These are phyloP conservation scores for Prorops nasuta DNA, from an alignment of 1,140 invertebrate genomes.

Conservation along the genomic window DNA sequence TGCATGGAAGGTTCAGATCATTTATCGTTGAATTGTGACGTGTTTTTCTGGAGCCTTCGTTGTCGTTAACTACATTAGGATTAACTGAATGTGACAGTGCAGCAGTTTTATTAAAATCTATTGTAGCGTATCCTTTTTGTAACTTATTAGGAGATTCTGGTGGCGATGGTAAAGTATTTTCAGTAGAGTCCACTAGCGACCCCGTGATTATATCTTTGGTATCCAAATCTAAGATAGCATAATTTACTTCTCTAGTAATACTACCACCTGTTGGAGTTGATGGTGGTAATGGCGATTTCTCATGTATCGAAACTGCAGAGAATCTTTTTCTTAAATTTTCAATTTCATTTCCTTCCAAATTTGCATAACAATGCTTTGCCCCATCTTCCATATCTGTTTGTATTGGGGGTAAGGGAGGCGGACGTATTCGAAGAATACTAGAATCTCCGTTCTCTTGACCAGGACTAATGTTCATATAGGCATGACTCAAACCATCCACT, in stretches of 20 bases:
- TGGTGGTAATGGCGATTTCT: slow-evolving; percentile 53
- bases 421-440: slow-evolving; percentile 6
- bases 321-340: slow-evolving; percentile 53
- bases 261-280: slow-evolving; percentile 52
- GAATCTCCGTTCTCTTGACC: slow-evolving; percentile 38
- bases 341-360: slow-evolving; percentile 63
- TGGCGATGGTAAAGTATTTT: slow-evolving; percentile 40
- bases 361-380: slow-evolving; percentile 63
- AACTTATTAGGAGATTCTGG: slow-evolving; percentile 60
- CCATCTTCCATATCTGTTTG: slow-evolving; percentile 43
- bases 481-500: slow-evolving; percentile 39
- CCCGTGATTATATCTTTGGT: slow-evolving; percentile 30
- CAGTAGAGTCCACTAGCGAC: slow-evolving; percentile 27
- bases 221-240: slow-evolving; percentile 75
- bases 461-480: slow-evolving; percentile 69
- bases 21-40: slow-evolving; percentile 65
- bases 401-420: slow-evolving; percentile 31
- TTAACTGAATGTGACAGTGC: slow-evolving; percentile 72
- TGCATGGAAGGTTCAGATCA: slow-evolving; percentile 51
- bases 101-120: slow-evolving; percentile 90
- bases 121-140: slow-evolving; percentile 82
- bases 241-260: slow-evolving; percentile 69
- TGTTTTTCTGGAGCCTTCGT: slow-evolving; percentile 64
- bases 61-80: slow-evolving; percentile 57
- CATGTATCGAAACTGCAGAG: slow-evolving; percentile 41